Evolutionary conservation across 2,888 invertebrate species (phyloP), one percentile per base, ranked within the genome.

Genomic region (Periphyllus acericola): DNA sequence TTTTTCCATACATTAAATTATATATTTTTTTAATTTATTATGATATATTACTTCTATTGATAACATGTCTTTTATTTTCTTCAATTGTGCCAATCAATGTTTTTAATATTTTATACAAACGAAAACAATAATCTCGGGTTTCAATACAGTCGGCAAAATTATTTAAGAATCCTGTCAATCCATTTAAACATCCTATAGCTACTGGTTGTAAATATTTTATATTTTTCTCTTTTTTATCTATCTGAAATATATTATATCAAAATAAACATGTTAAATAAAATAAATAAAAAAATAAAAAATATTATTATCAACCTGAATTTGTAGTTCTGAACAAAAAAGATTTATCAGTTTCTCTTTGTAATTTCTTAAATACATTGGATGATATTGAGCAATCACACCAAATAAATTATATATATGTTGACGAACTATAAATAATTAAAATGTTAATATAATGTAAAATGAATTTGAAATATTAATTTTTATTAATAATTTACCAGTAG

Each of bases 291-390:
- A 5, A n/a, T 55, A n/a, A 82, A 21, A 52, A 32, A 78, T 76
- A 71, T 36, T 71, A 82, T 52, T 34, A 82, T 52, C 29, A 83
- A 83, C 83, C 40, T 75, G 75, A 60, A 40, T 60, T 60, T 83
- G 83, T 14, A 83, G 75, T 75, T 83, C 83, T 21, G 36, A 66
- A 75, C 55, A 83, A 83, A 75, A 83, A 11, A 75, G 32, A 32
- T 83, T 83, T 52, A 83, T 66, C 14, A 83, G 75, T 83, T 83
- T 83, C 40, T 83, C 83, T 75, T 60, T 40, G 40, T 83, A 83
- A 66, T 72, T 40, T 66, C 11, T 75, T 75, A 83, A 66, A 36
- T 75, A 76, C 75, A 83, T 83, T 9, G 83, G 83, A 75, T 83
- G 75, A 83, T 83, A 14, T 60, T 83, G 74, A 74, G 75, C 75